These are phyloP conservation scores for Murina feae DNA, from an alignment of 2,113 vertebrate genomes.

Conservation along the genomic window DNA sequence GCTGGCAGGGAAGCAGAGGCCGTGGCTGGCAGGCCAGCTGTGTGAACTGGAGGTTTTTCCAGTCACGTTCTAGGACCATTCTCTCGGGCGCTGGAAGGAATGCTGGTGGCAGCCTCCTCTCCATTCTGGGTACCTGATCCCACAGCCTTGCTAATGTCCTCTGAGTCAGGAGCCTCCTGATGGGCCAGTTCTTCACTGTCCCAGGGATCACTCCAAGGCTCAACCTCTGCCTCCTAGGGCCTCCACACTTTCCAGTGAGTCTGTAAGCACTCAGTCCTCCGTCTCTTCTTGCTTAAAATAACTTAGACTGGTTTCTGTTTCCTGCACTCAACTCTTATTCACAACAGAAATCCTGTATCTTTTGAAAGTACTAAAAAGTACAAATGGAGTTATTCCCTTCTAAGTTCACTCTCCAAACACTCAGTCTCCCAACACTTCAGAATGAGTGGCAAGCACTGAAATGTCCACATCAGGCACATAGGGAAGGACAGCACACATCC, in stretches of 20 bases:
- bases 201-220: background rate
- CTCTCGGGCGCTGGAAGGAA: background rate
- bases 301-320: background rate
- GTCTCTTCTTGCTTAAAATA: background rate
- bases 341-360: background rate
- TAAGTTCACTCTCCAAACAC: background rate
- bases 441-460: background rate
- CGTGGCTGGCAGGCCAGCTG: background rate
- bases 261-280: background rate
- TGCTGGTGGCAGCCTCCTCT: background rate
- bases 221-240: background rate
- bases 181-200: background rate
- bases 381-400: background rate
- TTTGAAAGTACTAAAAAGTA: background rate
- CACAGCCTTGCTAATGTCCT: background rate
- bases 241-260: background rate
- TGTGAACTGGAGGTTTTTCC: background rate
- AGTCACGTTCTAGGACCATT: background rate
- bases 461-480: fast-evolving
- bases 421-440: background rate
- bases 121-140: background rate
- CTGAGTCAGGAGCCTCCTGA: background rate
- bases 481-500: background rate
- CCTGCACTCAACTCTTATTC: background rate
- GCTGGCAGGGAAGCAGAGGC: background rate